phyloP scores from a whole-genome alignment of 2,888 invertebrate genomes.

The Ganaspis brasiliensis region DNA sequence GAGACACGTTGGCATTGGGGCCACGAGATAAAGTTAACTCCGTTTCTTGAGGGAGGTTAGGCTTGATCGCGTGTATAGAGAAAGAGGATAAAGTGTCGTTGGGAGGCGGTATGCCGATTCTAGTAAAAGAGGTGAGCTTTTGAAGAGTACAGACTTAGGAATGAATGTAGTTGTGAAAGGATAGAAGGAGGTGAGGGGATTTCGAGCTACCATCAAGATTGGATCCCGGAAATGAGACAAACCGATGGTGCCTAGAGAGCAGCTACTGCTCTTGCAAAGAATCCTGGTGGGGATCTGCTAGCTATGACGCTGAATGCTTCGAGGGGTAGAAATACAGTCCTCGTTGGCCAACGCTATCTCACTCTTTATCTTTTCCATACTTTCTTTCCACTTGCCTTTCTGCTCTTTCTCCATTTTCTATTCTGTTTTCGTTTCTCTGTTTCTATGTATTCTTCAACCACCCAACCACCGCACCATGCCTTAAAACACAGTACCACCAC shows the following conservation, averaged over 20 bases:
- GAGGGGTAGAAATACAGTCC: conserved; percentile 72
- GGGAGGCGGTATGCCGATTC: conserved; percentile 42
- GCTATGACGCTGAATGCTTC: conserved; percentile 19
- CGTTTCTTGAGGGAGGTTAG: conserved; percentile 61
- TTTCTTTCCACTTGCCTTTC: conserved; percentile 49
- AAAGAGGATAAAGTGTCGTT: conserved; percentile 55
- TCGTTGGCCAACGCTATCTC: conserved; percentile 75
- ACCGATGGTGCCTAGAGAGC: conserved; percentile 73
- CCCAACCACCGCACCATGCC: conserved; percentile 44
- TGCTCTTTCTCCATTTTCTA: conserved; percentile 46
- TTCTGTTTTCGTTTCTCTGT: conserved; percentile 11
- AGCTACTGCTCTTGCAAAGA: conserved; percentile 52
- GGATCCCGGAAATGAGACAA: conserved; percentile 79
- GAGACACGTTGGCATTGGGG: conserved; percentile 50
- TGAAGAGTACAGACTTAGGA: conserved; percentile 40
- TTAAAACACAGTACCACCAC: conserved; percentile 42
- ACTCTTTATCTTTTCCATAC: conserved; percentile 68
- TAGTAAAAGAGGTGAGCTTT: conserved; percentile 2
- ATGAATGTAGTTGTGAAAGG: conserved; percentile 16
- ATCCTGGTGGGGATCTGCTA: background rate
- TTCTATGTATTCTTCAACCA: conserved; percentile 41
- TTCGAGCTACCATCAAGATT: conserved; percentile 71
- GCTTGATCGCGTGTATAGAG: conserved; percentile 59
- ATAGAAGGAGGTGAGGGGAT: conserved; percentile 43
- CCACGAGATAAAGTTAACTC: conserved; percentile 70